These are phyloP conservation scores for Rhopalosiphum nymphaeae DNA, from an alignment of 2,888 invertebrate species.

Conservation along the genomic window DNA sequence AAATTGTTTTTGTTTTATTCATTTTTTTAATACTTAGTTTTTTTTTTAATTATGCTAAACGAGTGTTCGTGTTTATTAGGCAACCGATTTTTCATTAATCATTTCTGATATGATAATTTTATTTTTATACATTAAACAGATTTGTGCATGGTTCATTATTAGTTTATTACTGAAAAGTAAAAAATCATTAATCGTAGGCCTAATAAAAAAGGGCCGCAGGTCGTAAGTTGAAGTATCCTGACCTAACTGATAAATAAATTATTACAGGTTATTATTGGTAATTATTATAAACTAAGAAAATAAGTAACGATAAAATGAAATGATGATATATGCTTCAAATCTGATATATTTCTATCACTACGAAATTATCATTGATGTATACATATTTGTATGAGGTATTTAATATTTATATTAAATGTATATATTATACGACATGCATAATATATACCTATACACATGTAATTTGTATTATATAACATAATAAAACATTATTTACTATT, in stretches of 20 bases:
- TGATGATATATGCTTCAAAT: not conserved
- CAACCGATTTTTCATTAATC: not conserved
- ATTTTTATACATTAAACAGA: not conserved
- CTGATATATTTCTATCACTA: not conserved
- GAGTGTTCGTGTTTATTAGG: not conserved
- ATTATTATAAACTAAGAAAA: not conserved
- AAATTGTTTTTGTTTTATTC: not conserved
- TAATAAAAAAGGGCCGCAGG: not conserved
- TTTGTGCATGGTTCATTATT: not conserved
- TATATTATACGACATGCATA: not conserved
- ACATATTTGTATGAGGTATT: not conserved
- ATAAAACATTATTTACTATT: not conserved
- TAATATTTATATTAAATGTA: not conserved
- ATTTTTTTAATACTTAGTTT: too few relatives aligned
- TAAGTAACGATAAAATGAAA: not conserved
- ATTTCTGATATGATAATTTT: not conserved
- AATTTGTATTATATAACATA: not conserved
- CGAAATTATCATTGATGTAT: not conserved
- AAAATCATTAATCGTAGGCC: not conserved
- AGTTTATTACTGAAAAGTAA: not conserved
- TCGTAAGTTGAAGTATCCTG: not conserved
- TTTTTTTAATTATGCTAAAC: too few relatives aligned
- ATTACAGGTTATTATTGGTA: not conserved
- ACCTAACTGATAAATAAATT: not conserved
- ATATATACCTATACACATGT: not conserved